Evolutionary conservation across 2,797 vertebrate species (phyloP), one percentile per base, ranked within the genome.

Genomic region (Gymnothorax reevesii): DNA sequence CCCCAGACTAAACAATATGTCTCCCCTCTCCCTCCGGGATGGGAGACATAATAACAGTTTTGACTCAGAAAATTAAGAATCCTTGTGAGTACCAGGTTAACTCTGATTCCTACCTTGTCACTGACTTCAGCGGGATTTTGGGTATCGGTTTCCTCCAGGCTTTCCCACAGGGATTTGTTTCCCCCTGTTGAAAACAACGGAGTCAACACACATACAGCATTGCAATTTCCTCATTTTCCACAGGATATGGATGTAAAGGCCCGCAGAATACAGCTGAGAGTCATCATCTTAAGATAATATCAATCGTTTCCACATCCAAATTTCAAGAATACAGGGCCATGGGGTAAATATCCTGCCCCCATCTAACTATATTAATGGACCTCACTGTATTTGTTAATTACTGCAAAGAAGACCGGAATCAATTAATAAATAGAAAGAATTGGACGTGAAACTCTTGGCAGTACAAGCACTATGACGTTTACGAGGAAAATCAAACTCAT

Each of bases 151-250:
- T 27, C 91, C 60, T 86, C 88, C 87, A 94, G 87, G 83, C 12
- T 85, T 75, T 57, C 64, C 94, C 92, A 94, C 12, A 93, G 62
- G 88, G 83, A 94, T 83, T 73, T 84, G 88, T 91, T 94, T 6
- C 12, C n/a, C 69, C 91, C 95, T 96, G 64, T 84, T 87, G 91
- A 94, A 86, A 27, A 92, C 17, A 88, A 57, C 3, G 87, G 82
- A n/a, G 27, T 77, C 85, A 2, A 84, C 2, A 49, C 33, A 42
- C 2, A 49, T 2, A 42, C 33, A 42, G 33, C 33, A 42, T 42
- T 42, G 33, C 33, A 42, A 2, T 42, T 42, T 42, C 33, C 2
- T 42, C 33, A 42, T 42, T 42, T 42, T 42, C 33, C 33, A 42
- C 33, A 42, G 33, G 33, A 42, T 42, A 42, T 42, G 33, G 33